Evolutionary conservation across 2,888 invertebrate genomes (phyloP), one percentile per base, ranked within the genome.

Genomic region (Melieria omissa): DNA sequence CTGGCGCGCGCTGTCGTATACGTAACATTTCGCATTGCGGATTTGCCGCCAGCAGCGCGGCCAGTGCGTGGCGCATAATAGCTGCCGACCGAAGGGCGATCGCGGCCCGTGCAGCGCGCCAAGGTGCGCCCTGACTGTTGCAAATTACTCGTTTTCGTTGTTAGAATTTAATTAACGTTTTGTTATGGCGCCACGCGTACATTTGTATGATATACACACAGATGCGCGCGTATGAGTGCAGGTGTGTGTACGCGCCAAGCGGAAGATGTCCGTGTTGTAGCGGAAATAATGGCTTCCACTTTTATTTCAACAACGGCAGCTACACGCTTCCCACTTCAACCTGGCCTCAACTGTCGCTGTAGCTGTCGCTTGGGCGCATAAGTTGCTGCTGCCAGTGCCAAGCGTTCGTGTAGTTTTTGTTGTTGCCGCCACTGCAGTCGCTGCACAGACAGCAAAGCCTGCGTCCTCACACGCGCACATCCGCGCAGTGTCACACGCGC

Each of bases 81-180:
- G 29, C 29, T 29, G 29, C 29, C 29, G 29, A 29, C 29, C 2
- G 29, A 29, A 29, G 29, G 29, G 29, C 29, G 29, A 29, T 29
- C 29, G 29, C 29, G 29, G 29, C 0, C 29, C 29, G 29, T 29
- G 29, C n/a, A 6, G n/a, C 16, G 46, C 46, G 16, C n/a, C 42
- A 4, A 66, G 55, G 57, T 66, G 55, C 54, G 57, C 46, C 46
- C 46, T 57, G 65, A 57, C 46, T 61, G 58, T 44, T 41, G 47
- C 49, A 68, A 68, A 68, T 68, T 68, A 68, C 61, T 61, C 52
- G 47, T 68, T 68, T 45, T n/a, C 61, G 52, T 68, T 60, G 67
- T 47, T 67, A 67, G 67, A 60, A 67, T 67, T 67, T 67, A 67
- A 67, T 67, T 67, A 67, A 60, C 67, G 58, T 67, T 67, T 60